A percentile compares a stretch with the other conserved stretches of the same genome.
Evolutionary conservation across 2,113 vertebrate species (phyloP).

Genomic region (Ifrita kowaldi): DNA sequence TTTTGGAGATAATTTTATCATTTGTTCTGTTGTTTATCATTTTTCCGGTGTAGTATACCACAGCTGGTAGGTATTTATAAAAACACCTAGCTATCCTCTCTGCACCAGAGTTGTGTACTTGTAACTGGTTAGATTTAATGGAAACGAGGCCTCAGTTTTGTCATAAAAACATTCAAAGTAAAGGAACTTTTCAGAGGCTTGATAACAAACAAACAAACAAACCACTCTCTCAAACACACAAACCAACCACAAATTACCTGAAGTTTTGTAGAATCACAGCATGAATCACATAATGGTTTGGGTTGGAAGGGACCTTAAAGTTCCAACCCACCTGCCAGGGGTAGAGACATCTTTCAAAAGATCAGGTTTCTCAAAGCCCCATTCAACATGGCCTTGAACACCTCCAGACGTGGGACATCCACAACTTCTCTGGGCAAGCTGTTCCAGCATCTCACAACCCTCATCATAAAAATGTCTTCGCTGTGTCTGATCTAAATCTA

Average conservation of each 20-base stretch:
- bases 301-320: not conserved
- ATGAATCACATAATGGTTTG: not conserved
- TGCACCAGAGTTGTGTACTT: not conserved
- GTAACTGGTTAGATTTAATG: not conserved
- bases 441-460: rapidly evolving
- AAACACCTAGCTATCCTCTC: not conserved
- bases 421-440: not conserved
- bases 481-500: not conserved
- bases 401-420: not conserved
- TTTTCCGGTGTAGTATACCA: not conserved
- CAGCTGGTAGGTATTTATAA: not conserved
- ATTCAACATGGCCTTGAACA: not conserved
- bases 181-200: not conserved
- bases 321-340: not conserved
- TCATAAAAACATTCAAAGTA: not conserved
- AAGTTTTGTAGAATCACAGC: not conserved
- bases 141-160: not conserved
- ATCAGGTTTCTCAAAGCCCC: not conserved
- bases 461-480: not conserved
- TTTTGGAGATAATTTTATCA: constrained; percentile 30
- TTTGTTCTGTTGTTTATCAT: constrained; percentile 31
- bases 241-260: not conserved
- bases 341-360: not conserved
- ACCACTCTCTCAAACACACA: not conserved
- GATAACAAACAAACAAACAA: too few species aligned